Conservation (phyloP, 2,888 invertebrate species). For the Luperina nickerlii region DNA sequence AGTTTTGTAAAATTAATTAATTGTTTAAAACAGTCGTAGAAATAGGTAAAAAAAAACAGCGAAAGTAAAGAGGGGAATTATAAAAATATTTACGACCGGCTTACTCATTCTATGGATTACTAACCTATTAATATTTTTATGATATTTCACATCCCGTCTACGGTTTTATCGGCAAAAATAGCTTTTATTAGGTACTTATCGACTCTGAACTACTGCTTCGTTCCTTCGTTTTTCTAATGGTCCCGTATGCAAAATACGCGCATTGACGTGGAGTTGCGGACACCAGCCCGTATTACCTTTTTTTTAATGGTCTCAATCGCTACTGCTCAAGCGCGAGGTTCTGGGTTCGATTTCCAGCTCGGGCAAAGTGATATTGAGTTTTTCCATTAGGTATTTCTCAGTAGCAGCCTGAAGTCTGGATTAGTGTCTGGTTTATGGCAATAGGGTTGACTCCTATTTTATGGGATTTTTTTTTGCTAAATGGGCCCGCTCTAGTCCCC, state of each 20-base stretch:
- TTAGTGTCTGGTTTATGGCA: not conserved
- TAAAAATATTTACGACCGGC: not conserved
- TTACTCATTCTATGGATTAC: not conserved
- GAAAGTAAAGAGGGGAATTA: not conserved
- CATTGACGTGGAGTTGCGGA: no score
- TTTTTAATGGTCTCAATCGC: not conserved
- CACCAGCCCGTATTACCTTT: no score
- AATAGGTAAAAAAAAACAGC: no score
- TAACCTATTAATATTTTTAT: not conserved
- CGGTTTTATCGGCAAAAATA: conserved; percentile 1
- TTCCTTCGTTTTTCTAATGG: not conserved
- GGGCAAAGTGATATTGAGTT: not conserved
- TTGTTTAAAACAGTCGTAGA: not conserved
- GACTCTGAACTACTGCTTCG: not conserved
- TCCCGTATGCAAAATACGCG: no score
- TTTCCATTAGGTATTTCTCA: not conserved
- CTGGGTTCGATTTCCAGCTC: not conserved
- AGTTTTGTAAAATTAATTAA: not conserved
- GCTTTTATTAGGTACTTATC: not conserved
- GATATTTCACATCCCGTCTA: not conserved
- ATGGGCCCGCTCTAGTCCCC: no score
- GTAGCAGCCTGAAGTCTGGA: not conserved
- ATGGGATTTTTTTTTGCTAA: not conserved
- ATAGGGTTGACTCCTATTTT: not conserved
- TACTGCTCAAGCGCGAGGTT: not conserved